These are phyloP conservation scores for Noctua janthe DNA, from an alignment of 2,888 invertebrate species.

Conservation along the genomic window DNA sequence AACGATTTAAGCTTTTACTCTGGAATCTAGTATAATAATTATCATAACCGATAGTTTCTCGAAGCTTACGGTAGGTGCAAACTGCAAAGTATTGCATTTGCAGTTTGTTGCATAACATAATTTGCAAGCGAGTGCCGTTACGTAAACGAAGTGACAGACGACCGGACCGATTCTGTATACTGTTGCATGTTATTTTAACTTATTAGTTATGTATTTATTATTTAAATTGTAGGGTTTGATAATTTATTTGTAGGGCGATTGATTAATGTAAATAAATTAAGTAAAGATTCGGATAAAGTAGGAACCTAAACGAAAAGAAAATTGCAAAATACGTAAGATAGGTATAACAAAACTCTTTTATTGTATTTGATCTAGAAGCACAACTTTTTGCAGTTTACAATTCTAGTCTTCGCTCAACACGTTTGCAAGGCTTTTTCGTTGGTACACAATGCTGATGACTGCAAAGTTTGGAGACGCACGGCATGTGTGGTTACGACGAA, in stretches of 20 bases:
- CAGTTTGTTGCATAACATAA: slow-evolving; percentile 67
- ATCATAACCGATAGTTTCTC: slow-evolving; percentile 22
- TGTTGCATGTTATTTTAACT: slow-evolving; percentile 25
- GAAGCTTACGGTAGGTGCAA: slow-evolving; percentile 43
- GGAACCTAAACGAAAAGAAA: too few relatives aligned
- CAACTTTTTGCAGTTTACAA: too few relatives aligned
- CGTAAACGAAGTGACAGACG: slow-evolving; percentile 42
- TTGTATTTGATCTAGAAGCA: too few relatives aligned
- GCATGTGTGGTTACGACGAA: too few relatives aligned
- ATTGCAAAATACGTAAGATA: too few relatives aligned
- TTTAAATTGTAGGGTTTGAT: slow-evolving; percentile 2
- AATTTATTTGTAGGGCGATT: slow-evolving; percentile 12
- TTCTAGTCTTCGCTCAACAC: too few relatives aligned
- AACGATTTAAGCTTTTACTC: not conserved
- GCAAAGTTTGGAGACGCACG: too few relatives aligned
- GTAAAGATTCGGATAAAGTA: too few relatives aligned
- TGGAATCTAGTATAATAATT: slow-evolving; percentile 25
- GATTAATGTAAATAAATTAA: slow-evolving; percentile 5
- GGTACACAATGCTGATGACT: too few relatives aligned
- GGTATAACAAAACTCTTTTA: too few relatives aligned
- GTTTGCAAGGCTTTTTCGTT: too few relatives aligned
- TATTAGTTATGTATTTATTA: slow-evolving; percentile 21
- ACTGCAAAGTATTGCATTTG: slow-evolving; percentile 59
- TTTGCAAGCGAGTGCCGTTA: slow-evolving; percentile 49
- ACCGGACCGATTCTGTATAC: slow-evolving; percentile 18